Conservation (phyloP, 1,140 invertebrate genomes). For the Papilio glaucus region DNA sequence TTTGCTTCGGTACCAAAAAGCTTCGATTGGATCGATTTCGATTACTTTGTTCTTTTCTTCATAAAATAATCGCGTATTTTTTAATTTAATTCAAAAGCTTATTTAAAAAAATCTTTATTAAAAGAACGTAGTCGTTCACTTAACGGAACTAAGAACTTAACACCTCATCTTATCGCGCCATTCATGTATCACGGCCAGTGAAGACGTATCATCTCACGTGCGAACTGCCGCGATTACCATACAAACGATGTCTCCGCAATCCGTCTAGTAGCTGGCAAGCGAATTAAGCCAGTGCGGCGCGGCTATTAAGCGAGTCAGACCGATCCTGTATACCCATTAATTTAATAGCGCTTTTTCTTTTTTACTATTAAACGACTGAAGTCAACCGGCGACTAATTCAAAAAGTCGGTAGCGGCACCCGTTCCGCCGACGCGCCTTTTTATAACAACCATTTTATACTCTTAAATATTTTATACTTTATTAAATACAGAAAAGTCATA, state of each 20-base stretch:
- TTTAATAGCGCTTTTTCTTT: conserved; percentile 62
- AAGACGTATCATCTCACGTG: conserved; percentile 49
- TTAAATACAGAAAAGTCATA: too few species aligned
- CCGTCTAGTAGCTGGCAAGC: conserved; percentile 44
- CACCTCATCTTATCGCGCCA: conserved; percentile 43
- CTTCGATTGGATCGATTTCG: too few species aligned
- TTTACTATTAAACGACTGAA: conserved; percentile 49
- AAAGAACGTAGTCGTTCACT: background rate
- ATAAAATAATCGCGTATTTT: too few species aligned
- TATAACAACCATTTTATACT: background rate
- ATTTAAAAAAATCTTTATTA: too few species aligned
- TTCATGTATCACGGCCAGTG: conserved; percentile 46
- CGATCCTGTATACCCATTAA: conserved; percentile 51
- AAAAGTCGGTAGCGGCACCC: conserved; percentile 37
- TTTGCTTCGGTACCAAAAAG: too few species aligned
- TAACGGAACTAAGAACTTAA: conserved; percentile 39
- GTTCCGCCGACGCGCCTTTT: conserved; percentile 26
- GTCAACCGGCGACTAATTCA: conserved; percentile 50
- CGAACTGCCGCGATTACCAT: conserved; percentile 59
- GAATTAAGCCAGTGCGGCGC: conserved; percentile 43
- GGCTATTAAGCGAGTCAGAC: conserved; percentile 44
- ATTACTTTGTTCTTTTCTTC: too few species aligned
- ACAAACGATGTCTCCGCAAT: conserved; percentile 63
- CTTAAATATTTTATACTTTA: background rate
- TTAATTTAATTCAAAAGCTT: too few species aligned